These are phyloP conservation scores for Balaeniceps rex DNA, from an alignment of 2,113 vertebrate species.

Conservation along the genomic window DNA sequence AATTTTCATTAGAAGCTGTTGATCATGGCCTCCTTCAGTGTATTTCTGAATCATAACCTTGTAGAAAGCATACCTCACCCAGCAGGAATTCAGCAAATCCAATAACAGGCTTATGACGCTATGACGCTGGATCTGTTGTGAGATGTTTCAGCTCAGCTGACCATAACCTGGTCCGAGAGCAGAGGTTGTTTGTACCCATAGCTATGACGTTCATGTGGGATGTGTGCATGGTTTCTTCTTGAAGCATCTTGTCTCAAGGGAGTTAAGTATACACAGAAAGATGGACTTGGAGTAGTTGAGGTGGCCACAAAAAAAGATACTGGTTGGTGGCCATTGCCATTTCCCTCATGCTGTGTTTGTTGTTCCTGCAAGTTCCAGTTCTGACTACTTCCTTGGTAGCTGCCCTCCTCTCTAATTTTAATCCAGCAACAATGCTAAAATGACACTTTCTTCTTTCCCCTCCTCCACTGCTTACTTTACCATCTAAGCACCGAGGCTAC, in stretches of 20 bases:
- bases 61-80: background rate
- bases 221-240: background rate
- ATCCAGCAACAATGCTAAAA: background rate
- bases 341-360: background rate
- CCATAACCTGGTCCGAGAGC: background rate
- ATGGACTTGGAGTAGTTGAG: background rate
- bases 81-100: slow-evolving; percentile 4
- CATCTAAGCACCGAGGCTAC: background rate
- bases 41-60: background rate
- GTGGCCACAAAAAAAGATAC: background rate
- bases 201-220: background rate
- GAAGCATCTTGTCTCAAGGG: background rate
- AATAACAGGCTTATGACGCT: background rate
- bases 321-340: background rate
- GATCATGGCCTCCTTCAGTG: background rate
- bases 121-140: background rate
- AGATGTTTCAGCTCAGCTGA: background rate
- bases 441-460: background rate
- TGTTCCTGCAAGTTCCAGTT: background rate
- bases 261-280: background rate
- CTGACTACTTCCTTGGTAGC: background rate
- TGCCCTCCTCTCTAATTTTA: background rate
- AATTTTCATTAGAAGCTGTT: background rate
- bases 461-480: background rate
- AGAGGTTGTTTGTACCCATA: background rate